These are phyloP conservation scores for Sturnus vulgaris DNA, from an alignment of 2,113 vertebrate genomes.

Conservation along the genomic window DNA sequence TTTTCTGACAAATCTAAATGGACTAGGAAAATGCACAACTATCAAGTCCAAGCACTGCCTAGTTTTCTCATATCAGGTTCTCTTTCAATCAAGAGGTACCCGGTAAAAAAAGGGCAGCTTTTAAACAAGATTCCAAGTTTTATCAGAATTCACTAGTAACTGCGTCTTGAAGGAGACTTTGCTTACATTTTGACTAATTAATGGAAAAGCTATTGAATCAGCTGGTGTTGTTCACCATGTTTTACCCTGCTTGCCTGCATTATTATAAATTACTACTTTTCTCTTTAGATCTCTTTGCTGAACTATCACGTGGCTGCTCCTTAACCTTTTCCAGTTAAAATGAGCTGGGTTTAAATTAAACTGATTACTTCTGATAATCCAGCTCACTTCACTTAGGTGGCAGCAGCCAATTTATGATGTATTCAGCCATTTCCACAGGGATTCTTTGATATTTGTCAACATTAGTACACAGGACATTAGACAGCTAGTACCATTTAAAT, in stretches of 20 bases:
- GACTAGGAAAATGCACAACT: not conserved
- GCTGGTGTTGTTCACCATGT: not conserved
- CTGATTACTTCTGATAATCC: not conserved
- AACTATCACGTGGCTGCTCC: not conserved
- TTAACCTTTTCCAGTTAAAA: slow-evolving; percentile 14
- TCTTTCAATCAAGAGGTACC: not conserved
- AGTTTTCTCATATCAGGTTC: not conserved
- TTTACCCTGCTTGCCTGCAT: not conserved
- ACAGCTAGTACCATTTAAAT: not conserved
- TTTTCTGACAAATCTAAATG: not conserved
- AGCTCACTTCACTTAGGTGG: not conserved
- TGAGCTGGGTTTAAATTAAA: slow-evolving; percentile 27
- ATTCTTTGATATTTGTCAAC: not conserved
- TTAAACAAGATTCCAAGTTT: not conserved
- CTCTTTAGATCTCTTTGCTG: not conserved
- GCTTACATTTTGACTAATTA: not conserved
- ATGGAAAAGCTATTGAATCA: not conserved
- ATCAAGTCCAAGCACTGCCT: not conserved
- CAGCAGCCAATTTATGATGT: not conserved
- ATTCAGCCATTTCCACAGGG: not conserved
- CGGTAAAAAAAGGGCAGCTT: not conserved
- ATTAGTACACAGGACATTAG: not conserved
- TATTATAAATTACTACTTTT: not conserved
- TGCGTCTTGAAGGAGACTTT: not conserved
- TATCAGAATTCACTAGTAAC: not conserved